Evolutionary conservation across 2,888 invertebrate species (phyloP).

Genomic region (Mythimna albipuncta): DNA sequence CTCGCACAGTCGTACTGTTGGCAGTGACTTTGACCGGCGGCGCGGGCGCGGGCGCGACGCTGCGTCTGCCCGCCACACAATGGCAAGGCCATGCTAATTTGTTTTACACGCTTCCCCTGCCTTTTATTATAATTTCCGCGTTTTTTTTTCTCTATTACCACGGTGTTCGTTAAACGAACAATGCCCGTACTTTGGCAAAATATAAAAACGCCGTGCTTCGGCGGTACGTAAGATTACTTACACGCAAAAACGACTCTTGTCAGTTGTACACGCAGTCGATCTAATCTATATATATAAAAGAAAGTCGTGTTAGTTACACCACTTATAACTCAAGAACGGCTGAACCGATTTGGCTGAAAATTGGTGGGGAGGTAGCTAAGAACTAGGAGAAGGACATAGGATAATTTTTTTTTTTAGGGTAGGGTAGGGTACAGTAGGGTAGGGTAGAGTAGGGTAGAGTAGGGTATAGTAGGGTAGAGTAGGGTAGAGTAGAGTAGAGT

Average conservation of each 20-base stretch:
- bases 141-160: constrained; percentile 58
- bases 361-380: too few species aligned
- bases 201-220: constrained; percentile 6
- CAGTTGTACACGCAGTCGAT: not conserved
- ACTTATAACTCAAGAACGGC: too few species aligned
- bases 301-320: too few species aligned
- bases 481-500: too few species aligned
- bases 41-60: constrained; percentile 60
- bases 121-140: constrained; percentile 67
- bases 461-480: too few species aligned
- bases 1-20: constrained; percentile 63
- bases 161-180: constrained; percentile 39
- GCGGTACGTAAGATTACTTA: not conserved
- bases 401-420: too few species aligned
- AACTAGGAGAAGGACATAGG: too few species aligned
- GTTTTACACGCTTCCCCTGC: constrained; percentile 70
- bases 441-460: too few species aligned
- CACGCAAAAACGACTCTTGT: not conserved
- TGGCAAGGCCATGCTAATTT: constrained; percentile 77
- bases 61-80: constrained; percentile 69
- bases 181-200: constrained; percentile 23
- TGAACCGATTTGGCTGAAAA: too few species aligned
- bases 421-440: too few species aligned
- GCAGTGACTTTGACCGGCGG: constrained; percentile 82
- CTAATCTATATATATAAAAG: too few species aligned